phyloP scores from a whole-genome alignment of 1,140 invertebrate species.

The Drosophila ananassae region DNA sequence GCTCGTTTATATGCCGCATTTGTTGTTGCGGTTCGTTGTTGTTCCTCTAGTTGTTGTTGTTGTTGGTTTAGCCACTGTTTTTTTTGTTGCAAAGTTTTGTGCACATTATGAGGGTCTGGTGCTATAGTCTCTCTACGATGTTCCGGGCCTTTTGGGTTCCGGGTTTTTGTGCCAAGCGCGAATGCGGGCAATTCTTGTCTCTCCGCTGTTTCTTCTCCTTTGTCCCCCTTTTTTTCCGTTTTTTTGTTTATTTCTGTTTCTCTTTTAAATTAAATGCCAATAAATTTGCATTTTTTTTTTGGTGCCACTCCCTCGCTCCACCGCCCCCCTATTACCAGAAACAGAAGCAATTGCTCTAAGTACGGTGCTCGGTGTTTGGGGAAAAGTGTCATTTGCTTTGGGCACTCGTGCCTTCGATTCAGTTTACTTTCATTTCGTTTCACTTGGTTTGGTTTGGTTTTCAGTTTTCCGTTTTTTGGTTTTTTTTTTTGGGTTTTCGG shows the following conservation, averaged over 20 bases:
- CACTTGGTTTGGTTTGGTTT: constrained; percentile 18
- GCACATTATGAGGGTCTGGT: constrained; percentile 67
- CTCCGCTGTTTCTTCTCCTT: constrained; percentile 5
- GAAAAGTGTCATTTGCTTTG: constrained; percentile 69
- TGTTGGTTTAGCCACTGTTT: constrained; percentile 14
- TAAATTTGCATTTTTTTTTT: constrained; percentile 72
- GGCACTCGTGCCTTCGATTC: constrained; percentile 64
- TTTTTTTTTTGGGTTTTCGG: neutral
- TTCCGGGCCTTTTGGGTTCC: constrained; percentile 38
- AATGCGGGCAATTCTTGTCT: constrained; percentile 55
- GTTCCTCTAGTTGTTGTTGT: neutral
- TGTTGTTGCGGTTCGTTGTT: constrained; percentile 60
- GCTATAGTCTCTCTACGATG: constrained; percentile 3
- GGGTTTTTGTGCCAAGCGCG: constrained; percentile 43
- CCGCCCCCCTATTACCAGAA: neutral
- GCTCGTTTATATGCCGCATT: constrained; percentile 81
- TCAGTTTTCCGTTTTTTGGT: neutral
- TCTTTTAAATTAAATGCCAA: constrained; percentile 78
- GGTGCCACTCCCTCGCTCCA: constrained; percentile 2
- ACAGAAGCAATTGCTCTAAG: constrained; percentile 42
- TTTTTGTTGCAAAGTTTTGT: constrained; percentile 58
- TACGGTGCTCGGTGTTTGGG: constrained; percentile 13
- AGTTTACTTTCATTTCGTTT: constrained; percentile 52
- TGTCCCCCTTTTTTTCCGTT: neutral
- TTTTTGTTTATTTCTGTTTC: constrained; percentile 49